A percentile compares a stretch with the other conserved stretches of the same genome.
Conservation (phyloP, 2,113 vertebrate genomes). For the Eudorcas thomsonii region DNA sequence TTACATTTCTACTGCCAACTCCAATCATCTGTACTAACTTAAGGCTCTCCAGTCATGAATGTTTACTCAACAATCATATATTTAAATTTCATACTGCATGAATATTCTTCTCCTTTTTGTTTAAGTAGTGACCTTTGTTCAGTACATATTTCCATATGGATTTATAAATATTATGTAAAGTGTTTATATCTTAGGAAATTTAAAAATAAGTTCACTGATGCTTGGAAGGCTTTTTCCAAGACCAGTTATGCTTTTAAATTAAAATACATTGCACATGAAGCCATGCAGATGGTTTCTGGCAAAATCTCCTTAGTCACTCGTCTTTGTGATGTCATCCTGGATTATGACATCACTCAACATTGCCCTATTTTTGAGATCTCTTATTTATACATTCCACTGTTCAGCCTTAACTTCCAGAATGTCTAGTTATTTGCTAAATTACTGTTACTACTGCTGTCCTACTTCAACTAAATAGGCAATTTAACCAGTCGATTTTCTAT, state of each 20-base stretch:
- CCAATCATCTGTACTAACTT: not conserved
- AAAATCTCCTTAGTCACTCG: not conserved
- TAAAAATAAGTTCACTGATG: constrained; percentile 5
- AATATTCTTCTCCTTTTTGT: not conserved
- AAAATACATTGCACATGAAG: not conserved
- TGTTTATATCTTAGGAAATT: not conserved
- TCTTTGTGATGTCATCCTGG: not conserved
- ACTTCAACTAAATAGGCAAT: not conserved
- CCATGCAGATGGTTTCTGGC: not conserved
- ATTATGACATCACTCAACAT: not conserved
- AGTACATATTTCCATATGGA: constrained; percentile 4
- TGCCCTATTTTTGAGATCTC: not conserved
- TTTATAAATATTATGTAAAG: constrained; percentile 1
- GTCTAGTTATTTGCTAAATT: not conserved
- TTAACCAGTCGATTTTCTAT: not conserved
- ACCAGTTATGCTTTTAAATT: not conserved
- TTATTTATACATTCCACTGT: not conserved
- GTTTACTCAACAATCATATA: not conserved
- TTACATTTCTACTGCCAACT: not conserved
- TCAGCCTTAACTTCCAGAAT: not conserved
- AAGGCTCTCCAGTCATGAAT: not conserved
- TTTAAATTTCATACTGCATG: not conserved
- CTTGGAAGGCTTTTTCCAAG: not conserved
- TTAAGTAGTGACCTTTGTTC: not conserved
- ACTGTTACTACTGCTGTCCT: not conserved